Base-by-base conservation (phyloP, 1,140 invertebrate genomes). In the Drosophila neocordata region DNA sequence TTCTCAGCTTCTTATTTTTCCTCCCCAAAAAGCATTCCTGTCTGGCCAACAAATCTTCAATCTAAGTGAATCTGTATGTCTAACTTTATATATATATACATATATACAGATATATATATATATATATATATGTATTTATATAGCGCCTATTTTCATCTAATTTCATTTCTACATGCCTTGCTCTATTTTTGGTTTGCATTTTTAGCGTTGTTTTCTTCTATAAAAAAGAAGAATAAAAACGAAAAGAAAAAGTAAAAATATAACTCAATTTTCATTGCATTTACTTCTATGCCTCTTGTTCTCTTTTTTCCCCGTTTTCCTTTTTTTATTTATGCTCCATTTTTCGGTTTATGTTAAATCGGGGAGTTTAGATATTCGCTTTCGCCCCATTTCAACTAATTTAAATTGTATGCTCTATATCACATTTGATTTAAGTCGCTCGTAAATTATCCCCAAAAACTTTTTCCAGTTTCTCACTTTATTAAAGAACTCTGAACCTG, bases 101-200 rank as follows among this genome's bases (percentile, higher is more conserved):
- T 84, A 64, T 68, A 78, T 74, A 72, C 71, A 78, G 66, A 69
- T 79, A 53, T 38, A 18, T 52, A 13, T 51, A 15, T 51, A 22
- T 61, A 57, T 65, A 27, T 52, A 11, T 38, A 51, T 67, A 75
- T 53, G 61, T 72, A 80, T 73, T 70, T 84, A 76, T 84, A 83
- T 79, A 79, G 81, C 70, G 64, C 77, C 77, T 85, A 84, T 84
- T 84, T 84, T 84, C 77, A 87, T 85, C 73, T 85, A 85, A 85
- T 85, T 85, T 85, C 67, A 84, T 85, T 84, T 85, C 81, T 73
- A 84, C 80, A 84, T 65, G 80, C 69, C 76, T 77, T 81, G 81
- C 82, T 85, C 82, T 85, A 85, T 85, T 85, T 85, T 69, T 81
- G 69, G 58, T 44, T 64, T 61, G 80, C 80, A 84, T 84, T 77